Evolutionary conservation across 2,888 invertebrate species (phyloP).

Genomic region (Sesamia inferens): DNA sequence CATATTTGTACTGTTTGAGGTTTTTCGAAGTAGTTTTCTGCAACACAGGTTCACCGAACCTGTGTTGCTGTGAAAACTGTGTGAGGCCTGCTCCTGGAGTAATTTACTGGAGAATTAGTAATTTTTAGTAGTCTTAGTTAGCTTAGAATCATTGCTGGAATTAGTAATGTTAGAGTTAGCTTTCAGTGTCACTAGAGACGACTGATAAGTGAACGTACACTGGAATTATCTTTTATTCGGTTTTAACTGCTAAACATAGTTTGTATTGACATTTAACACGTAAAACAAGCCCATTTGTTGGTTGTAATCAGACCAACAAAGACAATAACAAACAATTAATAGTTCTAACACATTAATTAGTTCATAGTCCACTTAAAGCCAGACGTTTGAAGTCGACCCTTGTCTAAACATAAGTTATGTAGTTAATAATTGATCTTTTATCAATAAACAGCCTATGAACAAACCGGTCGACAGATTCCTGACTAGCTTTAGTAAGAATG

Average conservation of each 20-base stretch:
- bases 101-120: no score
- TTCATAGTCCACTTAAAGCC: constrained; percentile 56
- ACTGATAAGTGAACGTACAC: background rate
- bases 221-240: constrained; percentile 17
- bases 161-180: background rate
- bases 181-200: background rate
- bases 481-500: background rate
- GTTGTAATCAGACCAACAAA: constrained; percentile 54
- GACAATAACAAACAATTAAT: constrained; percentile 65
- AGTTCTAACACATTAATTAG: constrained; percentile 59
- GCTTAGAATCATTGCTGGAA: background rate
- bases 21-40: no score
- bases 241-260: constrained; percentile 27
- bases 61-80: no score
- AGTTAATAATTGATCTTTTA: constrained; percentile 34
- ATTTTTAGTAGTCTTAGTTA: background rate
- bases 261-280: constrained; percentile 28
- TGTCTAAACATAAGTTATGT: constrained; percentile 36
- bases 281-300: constrained; percentile 31
- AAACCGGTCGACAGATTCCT: background rate
- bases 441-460: constrained; percentile 9
- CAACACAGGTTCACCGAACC: no score
- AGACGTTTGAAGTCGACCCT: constrained; percentile 34
- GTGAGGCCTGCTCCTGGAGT: no score
- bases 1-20: no score